These are phyloP conservation scores for Labeo rohita DNA, from an alignment of 2,113 vertebrate species.

Conservation along the genomic window DNA sequence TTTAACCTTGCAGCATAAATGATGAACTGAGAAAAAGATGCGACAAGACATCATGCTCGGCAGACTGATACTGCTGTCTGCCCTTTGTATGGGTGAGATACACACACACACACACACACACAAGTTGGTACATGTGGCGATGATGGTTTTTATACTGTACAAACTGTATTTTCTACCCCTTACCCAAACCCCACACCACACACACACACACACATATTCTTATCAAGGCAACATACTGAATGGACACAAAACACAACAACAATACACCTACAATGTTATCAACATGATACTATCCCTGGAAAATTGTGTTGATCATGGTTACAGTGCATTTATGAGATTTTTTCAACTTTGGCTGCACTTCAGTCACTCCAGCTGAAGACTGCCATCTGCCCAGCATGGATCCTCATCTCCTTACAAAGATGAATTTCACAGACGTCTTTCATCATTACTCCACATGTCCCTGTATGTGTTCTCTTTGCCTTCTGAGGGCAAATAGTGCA, in stretches of 20 bases:
- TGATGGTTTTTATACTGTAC: neutral
- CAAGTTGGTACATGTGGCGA: neutral
- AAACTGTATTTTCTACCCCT: neutral
- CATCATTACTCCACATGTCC: no score
- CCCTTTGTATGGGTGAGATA: constrained; percentile 6
- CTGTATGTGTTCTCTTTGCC: no score
- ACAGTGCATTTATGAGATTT: no score
- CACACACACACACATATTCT: neutral
- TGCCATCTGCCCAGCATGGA: neutral
- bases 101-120: neutral
- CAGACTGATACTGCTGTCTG: constrained; percentile 23
- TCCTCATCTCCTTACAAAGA: neutral
- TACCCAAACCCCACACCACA: neutral
- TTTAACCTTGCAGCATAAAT: neutral
- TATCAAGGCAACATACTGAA: neutral
- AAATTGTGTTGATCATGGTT: no score
- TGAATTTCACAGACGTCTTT: no score
- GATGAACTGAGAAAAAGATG: neutral
- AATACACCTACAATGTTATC: neutral
- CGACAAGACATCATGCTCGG: neutral
- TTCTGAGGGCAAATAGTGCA: no score
- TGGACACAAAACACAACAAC: neutral
- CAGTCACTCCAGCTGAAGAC: no score
- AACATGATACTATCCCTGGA: neutral
- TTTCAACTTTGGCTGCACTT: no score